These are phyloP conservation scores for Podarcis muralis DNA, from an alignment of 2,113 vertebrate species.

Conservation along the genomic window DNA sequence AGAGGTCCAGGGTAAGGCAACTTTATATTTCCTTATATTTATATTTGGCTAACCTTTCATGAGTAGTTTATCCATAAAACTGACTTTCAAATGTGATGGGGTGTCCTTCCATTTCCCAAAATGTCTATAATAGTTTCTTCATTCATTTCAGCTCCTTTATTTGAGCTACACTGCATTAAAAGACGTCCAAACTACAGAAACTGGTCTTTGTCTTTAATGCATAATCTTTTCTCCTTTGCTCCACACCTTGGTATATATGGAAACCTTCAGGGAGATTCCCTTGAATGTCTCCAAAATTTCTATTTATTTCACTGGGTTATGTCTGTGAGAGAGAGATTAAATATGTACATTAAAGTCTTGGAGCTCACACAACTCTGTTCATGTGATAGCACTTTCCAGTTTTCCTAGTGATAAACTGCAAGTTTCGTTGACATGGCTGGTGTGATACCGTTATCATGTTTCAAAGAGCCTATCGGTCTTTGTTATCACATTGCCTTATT, in stretches of 20 bases:
- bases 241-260: background rate
- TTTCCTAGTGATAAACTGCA: background rate
- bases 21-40: background rate
- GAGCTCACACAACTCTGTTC: background rate
- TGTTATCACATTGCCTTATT: background rate
- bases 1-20: constrained; percentile 91
- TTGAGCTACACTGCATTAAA: background rate
- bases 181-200: background rate
- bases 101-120: background rate
- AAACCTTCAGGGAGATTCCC: background rate
- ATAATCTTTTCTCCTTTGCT: background rate
- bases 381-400: background rate
- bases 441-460: background rate
- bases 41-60: background rate
- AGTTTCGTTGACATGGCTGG: background rate
- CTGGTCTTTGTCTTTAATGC: background rate
- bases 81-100: background rate
- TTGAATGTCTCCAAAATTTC: background rate
- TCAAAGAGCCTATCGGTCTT: background rate
- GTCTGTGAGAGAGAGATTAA: background rate
- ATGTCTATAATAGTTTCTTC: background rate
- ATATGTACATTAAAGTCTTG: background rate
- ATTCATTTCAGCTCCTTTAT: background rate
- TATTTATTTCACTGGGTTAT: background rate
- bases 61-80: background rate